Base-by-base conservation (phyloP, 2,113 vertebrate genomes). In the Tachysurus vachellii region DNA sequence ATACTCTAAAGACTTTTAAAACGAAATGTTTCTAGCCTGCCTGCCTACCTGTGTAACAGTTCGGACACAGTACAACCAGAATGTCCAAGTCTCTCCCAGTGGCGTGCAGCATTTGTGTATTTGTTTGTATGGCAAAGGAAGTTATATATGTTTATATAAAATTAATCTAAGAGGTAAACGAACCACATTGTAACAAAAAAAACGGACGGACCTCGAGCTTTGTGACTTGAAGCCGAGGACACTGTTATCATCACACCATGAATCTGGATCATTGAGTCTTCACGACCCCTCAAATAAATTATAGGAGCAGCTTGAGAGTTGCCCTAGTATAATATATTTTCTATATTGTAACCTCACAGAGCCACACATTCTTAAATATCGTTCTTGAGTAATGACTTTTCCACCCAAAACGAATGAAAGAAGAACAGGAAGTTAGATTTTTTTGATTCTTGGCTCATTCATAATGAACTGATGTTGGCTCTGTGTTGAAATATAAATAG, bases 1-100 rank as follows among this genome's bases (percentile, higher is more conserved):
- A 98, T 99, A 92, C 96, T 99, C 96, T 99, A 98, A 95, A 89
- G 88, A 93, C 92, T 92, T 91, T 85, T 88, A 88, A 91, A 36
- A 85, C 89, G 64, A 85, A 82, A 89, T 82, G 89, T 91, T 92
- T 85, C 84, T 64, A 90, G 91, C 90, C 91, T 92, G 92, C 90
- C 92, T 92, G 91, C 92, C 91, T 93, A 90, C 91, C 88, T 90
- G 92, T 92, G 77, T 91, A 91, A 87, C n/a, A 56, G 89, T 91
- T 91, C 89, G 92, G 89, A 94, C 91, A 94, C 92, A 88, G 86
- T 88, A 90, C 92, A 56, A 93, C 90, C 85, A 83, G 87, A 88
- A 85, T 82, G 56, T 88, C 89, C 82, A 44, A 87, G 89, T 87
- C 76, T 88, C 87, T 91, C 87, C 86, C 57, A 83, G 73, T 88